Base-by-base conservation (phyloP, 2,113 vertebrate genomes). In the Ariopsis seemanni region DNA sequence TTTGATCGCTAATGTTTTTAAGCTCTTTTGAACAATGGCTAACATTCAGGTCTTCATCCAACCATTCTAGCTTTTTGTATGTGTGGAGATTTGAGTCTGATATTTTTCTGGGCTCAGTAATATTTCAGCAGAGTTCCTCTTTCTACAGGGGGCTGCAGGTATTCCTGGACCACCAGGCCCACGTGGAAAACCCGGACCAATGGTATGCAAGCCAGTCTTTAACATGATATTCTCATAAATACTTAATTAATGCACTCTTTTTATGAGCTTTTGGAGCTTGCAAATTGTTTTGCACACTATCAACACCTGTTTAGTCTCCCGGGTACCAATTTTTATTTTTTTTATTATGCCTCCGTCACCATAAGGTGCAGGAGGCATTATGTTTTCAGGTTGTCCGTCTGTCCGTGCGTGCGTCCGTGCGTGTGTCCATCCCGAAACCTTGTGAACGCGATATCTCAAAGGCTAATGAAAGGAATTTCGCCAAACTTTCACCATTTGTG, bases 131-230 rank as follows among this genome's bases (percentile, higher is more conserved):
- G 14, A 52, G 50, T 79, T 88, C 55, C 4, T 93, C n/a, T 91
- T 9, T 89, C 22, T 60, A 25, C 91, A 99, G 98, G 98, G 98
- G 75, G 84, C 93, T 60, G n/a, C 90, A 87, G 98, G 98, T 62
- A 93, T 93, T 74, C 92, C 96, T 90, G 98, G 98, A 92, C 96
- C 94, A 1, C 90, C 94, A 77, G 98, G 98, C 86, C 93, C 94
- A 53, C 96, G 95, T 94, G 98, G 98, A 92, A 98, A 97, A 93
- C 94, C 95, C 88, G 98, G 98, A 89, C 95, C 96, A 34, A 91
- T 89, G 92, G 98, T 99, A 97, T 84, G 97, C 96, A 87, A 63
- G 55, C 2, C 48, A 53, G 25, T 57, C 12, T 71, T 65, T 27
- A 72, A 48, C 63, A 63, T 53, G 5, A 15, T 7, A 34, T 77